Base-by-base conservation (phyloP, 2,113 vertebrate genomes). In the Triplophysa rosa region DNA sequence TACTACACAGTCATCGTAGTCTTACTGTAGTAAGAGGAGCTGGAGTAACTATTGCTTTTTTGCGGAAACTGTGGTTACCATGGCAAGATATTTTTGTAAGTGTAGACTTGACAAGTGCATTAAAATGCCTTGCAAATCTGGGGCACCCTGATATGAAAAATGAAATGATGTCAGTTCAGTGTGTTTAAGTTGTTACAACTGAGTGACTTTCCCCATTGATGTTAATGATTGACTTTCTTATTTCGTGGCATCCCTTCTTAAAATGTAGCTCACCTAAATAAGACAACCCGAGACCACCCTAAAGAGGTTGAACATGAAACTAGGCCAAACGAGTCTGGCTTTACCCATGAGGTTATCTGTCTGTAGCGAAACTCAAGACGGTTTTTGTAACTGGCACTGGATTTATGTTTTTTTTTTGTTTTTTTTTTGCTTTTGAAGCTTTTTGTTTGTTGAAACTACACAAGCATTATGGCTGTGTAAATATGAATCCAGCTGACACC, bases 401-500 rank as follows among this genome's bases (percentile, higher is more conserved):
- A 9, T 61, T 73, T 61, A 61, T 61, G 21, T 40, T n/a, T 72
- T 40, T 45, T 12, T 13, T 52, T 4, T 4, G 49, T 17, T 17
- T 11, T 49, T 17, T 54, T 54, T 6, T 54, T 19, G 14, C 12
- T 3, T 54, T 54, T 17, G 19, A 4, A 16, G 49, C 49, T 49
- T 2, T 4, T 0, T 12, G 13, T 12, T 19, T 47, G n/a, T 75
- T 45, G 10, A 65, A 47, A 64, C 64, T 45, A 14, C 63, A 17
- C 14, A 24, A 10, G 4, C 16, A 12, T n/a, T 59, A 63, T 47
- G 16, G 13, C 17, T 9, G 24, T 49, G 45, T 37, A 65, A 52
- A 65, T 77, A 49, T 16, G 45, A 77, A 29, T 16, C 29, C 74
- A 80, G 45, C 63, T 74, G 82, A 73, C 45, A 40, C 76, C 65